A percentile compares a stretch with the other conserved stretches of the same genome.
phyloP scores from a whole-genome alignment of 2,888 invertebrate genomes.

The Synanthedon tipuliformis region DNA sequence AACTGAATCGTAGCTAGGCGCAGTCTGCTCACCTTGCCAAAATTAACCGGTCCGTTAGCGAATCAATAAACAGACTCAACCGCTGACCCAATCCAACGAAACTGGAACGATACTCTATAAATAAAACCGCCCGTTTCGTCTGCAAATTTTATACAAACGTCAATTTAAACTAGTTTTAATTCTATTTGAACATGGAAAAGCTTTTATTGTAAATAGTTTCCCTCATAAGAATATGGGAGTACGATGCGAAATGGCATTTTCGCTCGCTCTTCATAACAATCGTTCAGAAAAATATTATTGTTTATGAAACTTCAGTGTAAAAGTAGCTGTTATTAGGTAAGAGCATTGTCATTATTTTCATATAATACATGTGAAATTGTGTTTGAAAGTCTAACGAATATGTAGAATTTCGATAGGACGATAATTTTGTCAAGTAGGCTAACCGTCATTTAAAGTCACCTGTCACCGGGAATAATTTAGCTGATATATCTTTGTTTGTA shows the following conservation, averaged over 20 bases:
- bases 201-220: slow-evolving; percentile 23
- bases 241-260: not conserved
- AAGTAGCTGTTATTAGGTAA: no score
- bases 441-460: no score
- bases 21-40: slow-evolving; percentile 38
- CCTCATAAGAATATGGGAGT: not conserved
- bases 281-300: not conserved
- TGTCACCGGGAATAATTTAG: no score
- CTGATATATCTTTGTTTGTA: no score
- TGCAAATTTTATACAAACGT: slow-evolving; percentile 46
- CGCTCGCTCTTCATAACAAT: not conserved
- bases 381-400: no score
- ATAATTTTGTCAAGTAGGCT: no score
- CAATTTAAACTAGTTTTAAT: slow-evolving; percentile 37
- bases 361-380: no score
- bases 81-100: slow-evolving; percentile 53
- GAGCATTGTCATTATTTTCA: no score
- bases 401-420: no score
- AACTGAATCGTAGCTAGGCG: not conserved
- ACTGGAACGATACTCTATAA: slow-evolving; percentile 54
- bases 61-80: slow-evolving; percentile 59
- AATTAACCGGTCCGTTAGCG: slow-evolving; percentile 52
- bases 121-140: slow-evolving; percentile 41
- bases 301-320: no score
- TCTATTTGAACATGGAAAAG: slow-evolving; percentile 28